Conservation (phyloP, 2,797 vertebrate genomes). For the Amphiprion clarkii region DNA sequence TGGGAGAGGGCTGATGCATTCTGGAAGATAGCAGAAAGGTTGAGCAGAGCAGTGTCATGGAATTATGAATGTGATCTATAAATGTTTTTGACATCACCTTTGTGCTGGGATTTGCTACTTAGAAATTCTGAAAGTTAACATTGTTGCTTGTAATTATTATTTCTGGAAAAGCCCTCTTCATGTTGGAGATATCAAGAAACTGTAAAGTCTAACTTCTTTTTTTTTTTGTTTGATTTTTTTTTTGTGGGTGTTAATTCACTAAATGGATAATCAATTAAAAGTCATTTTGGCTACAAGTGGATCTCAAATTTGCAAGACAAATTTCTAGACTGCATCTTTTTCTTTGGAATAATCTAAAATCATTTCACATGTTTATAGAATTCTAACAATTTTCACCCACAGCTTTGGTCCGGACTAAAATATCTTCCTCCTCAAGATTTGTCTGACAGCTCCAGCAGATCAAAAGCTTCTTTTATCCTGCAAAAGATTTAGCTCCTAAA, state of each 20-base stretch:
- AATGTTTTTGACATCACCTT: constrained; percentile 37
- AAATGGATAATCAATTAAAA: not conserved
- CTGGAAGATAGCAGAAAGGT: constrained; percentile 13
- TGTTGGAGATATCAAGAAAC: constrained; percentile 7
- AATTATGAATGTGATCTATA: constrained; percentile 38
- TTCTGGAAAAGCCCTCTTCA: not conserved
- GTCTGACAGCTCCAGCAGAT: too few species aligned
- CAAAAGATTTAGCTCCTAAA: too few species aligned
- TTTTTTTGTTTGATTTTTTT: too few species aligned
- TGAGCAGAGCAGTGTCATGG: constrained; percentile 19
- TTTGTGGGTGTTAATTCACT: not conserved
- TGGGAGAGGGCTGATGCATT: constrained; percentile 23
- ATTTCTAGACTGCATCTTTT: too few species aligned
- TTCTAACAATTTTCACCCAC: too few species aligned
- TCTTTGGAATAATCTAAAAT: too few species aligned
- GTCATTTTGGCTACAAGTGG: too few species aligned
- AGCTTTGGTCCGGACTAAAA: too few species aligned
- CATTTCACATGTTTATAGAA: too few species aligned
- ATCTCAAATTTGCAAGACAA: too few species aligned
- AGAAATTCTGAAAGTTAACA: not conserved
- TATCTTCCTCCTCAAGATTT: too few species aligned
- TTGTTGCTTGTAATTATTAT: not conserved
- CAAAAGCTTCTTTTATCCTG: too few species aligned
- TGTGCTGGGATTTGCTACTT: constrained; percentile 20
- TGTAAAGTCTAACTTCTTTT: not conserved